Evolutionary conservation across 1,140 invertebrate species (phyloP).

Genomic region (Drosophila mayri): DNA sequence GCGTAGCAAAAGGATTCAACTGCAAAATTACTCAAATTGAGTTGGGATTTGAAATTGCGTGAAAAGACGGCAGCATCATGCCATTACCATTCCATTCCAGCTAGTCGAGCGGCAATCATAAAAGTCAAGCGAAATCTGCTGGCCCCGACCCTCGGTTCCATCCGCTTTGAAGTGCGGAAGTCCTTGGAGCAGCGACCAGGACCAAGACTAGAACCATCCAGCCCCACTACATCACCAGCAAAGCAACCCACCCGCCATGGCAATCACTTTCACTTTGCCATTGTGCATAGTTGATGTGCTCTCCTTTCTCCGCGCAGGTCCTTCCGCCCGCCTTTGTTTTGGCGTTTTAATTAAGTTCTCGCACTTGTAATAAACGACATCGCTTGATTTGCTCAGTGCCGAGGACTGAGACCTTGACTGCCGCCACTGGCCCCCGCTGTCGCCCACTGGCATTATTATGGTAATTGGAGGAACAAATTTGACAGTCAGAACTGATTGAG

Average conservation of each 20-base stretch:
- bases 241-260: slow-evolving; percentile 27
- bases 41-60: slow-evolving; percentile 83
- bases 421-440: not conserved
- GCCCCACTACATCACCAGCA: slow-evolving; percentile 7
- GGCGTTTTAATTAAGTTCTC: slow-evolving; percentile 82
- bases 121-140: slow-evolving; percentile 71
- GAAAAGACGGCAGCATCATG: slow-evolving; percentile 68
- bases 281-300: slow-evolving; percentile 75
- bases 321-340: slow-evolving; percentile 63
- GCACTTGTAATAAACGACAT: slow-evolving; percentile 81
- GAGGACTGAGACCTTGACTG: slow-evolving; percentile 17
- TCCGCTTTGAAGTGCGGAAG: slow-evolving; percentile 61
- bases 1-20: slow-evolving; percentile 71
- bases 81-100: slow-evolving; percentile 57
- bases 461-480: slow-evolving; percentile 75
- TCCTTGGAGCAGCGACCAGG: slow-evolving; percentile 47
- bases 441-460: slow-evolving; percentile 59
- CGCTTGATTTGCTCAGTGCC: slow-evolving; percentile 70
- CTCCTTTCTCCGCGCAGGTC: not conserved
- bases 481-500: slow-evolving; percentile 66
- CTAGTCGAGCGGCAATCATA: slow-evolving; percentile 71
- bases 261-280: slow-evolving; percentile 72
- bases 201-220: slow-evolving; percentile 22
- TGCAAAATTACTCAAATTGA: slow-evolving; percentile 83
- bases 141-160: slow-evolving; percentile 7